Percentiles rank a stretch among this genome's conserved stretches.
phyloP scores from a whole-genome alignment of 2,888 invertebrate species.

The Tipula vernalis region DNA sequence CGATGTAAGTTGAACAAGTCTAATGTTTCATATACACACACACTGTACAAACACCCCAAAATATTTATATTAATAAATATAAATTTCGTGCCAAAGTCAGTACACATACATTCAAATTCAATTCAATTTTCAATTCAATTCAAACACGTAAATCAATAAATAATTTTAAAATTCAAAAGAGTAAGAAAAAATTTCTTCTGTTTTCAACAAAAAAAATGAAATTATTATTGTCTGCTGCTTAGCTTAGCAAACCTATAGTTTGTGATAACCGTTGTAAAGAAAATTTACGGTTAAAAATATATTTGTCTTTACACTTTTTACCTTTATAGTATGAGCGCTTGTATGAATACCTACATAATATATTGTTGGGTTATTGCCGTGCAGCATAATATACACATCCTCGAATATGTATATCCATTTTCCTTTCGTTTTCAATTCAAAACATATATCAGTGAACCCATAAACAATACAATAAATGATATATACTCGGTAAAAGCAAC shows the following conservation, averaged over 20 bases:
- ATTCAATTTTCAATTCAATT: background rate
- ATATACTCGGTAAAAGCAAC: background rate
- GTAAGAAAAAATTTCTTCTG: background rate
- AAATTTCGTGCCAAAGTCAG: background rate
- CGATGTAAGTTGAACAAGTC: background rate
- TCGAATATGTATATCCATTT: background rate
- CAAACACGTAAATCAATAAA: background rate
- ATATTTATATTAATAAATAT: too few species aligned
- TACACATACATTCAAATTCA: background rate
- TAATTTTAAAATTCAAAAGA: background rate
- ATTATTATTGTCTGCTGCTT: background rate
- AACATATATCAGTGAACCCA: background rate
- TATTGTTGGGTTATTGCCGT: background rate
- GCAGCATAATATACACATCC: background rate
- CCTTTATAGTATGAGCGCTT: background rate
- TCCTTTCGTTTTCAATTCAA: background rate
- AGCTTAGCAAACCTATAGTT: background rate
- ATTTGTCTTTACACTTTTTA: background rate
- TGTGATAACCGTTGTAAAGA: background rate
- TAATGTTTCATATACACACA: background rate
- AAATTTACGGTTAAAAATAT: background rate
- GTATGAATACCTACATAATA: background rate
- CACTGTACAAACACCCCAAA: background rate
- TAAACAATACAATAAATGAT: slow-evolving; percentile 4
- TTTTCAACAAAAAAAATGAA: background rate